Percentiles rank a stretch among this genome's conserved stretches.
phyloP scores from a whole-genome alignment of 2,888 invertebrate species.

The Drosophila tripunctata region DNA sequence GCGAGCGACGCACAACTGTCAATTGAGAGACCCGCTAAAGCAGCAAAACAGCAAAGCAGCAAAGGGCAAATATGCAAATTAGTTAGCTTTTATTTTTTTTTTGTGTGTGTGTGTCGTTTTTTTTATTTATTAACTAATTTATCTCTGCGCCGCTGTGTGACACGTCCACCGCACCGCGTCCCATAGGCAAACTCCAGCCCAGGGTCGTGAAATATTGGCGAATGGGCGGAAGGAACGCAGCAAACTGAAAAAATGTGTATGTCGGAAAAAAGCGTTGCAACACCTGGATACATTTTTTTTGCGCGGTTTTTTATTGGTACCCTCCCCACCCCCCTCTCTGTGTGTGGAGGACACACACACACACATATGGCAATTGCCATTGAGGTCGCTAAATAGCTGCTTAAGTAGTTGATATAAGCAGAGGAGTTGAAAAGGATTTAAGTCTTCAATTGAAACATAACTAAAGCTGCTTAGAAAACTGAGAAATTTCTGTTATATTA shows the following conservation, averaged over 20 bases:
- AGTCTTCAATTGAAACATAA: no score
- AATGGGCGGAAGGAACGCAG: constrained; percentile 42
- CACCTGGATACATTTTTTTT: constrained; percentile 71
- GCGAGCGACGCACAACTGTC: constrained; percentile 61
- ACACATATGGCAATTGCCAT: constrained; percentile 6
- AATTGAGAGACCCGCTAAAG: constrained; percentile 52
- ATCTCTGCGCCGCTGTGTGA: constrained; percentile 67
- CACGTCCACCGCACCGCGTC: constrained; percentile 55
- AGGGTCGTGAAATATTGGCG: constrained; percentile 76
- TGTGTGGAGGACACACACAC: not conserved
- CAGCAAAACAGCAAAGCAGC: constrained; percentile 36
- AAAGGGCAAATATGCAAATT: constrained; percentile 81
- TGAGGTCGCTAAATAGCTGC: constrained; percentile 22
- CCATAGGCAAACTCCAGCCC: constrained; percentile 51
- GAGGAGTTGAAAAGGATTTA: no score
- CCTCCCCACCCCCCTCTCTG: constrained; percentile 5
- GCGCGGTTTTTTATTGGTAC: constrained; percentile 40
- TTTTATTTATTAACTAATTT: constrained; percentile 79
- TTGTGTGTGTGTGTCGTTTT: no score
- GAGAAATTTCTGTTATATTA: no score
- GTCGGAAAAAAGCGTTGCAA: constrained; percentile 64
- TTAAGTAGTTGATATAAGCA: not conserved
- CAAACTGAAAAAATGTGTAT: constrained; percentile 12
- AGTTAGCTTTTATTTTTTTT: constrained; percentile 44
- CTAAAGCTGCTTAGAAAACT: no score